Evolutionary conservation across 2,113 vertebrate species (phyloP).

Genomic region (Lontra canadensis): DNA sequence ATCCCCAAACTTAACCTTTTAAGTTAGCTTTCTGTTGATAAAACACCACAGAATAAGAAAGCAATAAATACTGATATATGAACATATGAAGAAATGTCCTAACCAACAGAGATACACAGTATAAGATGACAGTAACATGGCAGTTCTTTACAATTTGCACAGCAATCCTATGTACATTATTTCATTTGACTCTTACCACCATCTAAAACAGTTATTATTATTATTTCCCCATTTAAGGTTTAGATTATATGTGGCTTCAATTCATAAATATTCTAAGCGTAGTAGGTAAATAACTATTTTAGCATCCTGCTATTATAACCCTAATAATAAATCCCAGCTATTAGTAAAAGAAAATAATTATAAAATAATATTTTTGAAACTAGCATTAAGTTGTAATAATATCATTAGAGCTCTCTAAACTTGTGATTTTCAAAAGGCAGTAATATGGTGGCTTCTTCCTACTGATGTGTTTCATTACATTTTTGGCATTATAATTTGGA

Average conservation of each 20-base stretch:
- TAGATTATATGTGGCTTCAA: background rate
- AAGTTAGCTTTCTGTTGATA: background rate
- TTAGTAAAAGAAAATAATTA: background rate
- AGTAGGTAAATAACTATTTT: slow-evolving; percentile 10
- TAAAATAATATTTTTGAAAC: background rate
- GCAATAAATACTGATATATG: background rate
- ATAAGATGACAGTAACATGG: background rate
- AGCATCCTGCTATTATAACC: background rate
- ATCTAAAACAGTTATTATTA: background rate
- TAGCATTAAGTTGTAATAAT: background rate
- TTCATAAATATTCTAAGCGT: background rate
- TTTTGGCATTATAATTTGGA: background rate
- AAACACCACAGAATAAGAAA: background rate
- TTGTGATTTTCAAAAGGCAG: slow-evolving; percentile 3
- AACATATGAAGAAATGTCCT: background rate
- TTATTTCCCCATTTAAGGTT: background rate
- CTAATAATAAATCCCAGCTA: background rate
- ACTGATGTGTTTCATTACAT: background rate
- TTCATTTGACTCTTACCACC: background rate
- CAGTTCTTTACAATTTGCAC: background rate
- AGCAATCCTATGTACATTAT: background rate
- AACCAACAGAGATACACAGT: background rate
- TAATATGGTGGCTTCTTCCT: background rate
- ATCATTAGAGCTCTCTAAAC: background rate
- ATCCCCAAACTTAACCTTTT: background rate